Evolutionary conservation across 2,888 invertebrate genomes (phyloP).

Genomic region (Ligdia adustata): DNA sequence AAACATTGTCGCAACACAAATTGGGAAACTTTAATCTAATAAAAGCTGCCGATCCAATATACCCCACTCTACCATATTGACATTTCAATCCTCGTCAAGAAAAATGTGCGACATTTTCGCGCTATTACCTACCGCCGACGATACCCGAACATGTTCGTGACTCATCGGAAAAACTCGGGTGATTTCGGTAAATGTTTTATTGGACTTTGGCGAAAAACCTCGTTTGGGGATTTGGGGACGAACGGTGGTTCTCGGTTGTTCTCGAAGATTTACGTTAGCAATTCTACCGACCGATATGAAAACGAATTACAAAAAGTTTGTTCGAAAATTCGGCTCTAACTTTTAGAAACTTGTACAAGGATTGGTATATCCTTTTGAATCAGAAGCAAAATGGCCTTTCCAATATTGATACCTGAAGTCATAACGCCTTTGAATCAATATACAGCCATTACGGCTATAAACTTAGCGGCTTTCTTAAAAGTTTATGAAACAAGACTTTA

Average conservation of each 20-base stretch:
- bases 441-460: no score
- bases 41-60: constrained; percentile 46
- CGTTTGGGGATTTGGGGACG: constrained; percentile 39
- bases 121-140: constrained; percentile 14
- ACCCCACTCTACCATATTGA: constrained; percentile 40
- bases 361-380: no score
- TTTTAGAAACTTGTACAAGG: background rate
- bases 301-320: constrained; percentile 6
- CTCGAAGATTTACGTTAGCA: constrained; percentile 42
- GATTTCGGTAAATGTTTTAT: constrained; percentile 45
- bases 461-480: no score
- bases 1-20: constrained; percentile 9
- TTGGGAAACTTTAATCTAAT: constrained; percentile 38
- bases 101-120: constrained; percentile 31
- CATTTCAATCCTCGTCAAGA: constrained; percentile 49
- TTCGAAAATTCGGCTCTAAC: background rate
- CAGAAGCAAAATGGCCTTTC: no score
- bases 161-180: constrained; percentile 38
- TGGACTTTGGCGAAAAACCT: constrained; percentile 38
- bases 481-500: no score
- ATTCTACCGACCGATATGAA: constrained; percentile 30
- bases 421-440: no score
- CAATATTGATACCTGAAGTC: no score
- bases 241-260: constrained; percentile 19
- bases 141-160: constrained; percentile 35